These are phyloP conservation scores for Pogonocichla stellata DNA, from an alignment of 2,113 vertebrate species.

Conservation along the genomic window DNA sequence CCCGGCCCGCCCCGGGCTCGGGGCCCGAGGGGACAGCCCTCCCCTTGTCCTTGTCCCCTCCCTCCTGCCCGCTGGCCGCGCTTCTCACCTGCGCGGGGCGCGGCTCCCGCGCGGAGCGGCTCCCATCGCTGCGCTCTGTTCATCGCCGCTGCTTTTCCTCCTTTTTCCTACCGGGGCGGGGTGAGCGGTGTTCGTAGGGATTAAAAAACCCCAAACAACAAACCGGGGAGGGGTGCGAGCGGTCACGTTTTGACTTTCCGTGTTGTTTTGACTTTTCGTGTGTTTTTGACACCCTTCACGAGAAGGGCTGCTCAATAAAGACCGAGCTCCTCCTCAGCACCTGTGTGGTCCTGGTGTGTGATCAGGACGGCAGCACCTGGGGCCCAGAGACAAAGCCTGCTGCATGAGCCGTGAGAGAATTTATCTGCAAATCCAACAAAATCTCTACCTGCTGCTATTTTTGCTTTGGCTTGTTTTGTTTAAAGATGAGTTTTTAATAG, in stretches of 20 bases:
- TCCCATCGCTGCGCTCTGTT: no score
- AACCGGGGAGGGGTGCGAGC: accelerated
- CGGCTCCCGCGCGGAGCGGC: background rate
- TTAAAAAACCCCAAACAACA: background rate
- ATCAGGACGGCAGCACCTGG: background rate
- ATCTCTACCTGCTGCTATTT: background rate
- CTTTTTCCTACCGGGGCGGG: accelerated
- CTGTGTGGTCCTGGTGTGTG: background rate
- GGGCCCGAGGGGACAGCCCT: background rate
- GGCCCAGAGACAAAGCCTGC: background rate
- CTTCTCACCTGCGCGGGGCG: background rate
- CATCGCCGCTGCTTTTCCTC: accelerated
- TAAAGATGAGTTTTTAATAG: background rate
- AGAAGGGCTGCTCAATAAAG: background rate
- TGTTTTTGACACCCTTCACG: background rate
- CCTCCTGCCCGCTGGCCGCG: background rate
- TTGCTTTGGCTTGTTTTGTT: background rate
- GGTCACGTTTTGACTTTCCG: background rate
- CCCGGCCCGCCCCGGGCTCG: background rate
- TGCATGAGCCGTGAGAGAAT: background rate
- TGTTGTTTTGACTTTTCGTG: background rate
- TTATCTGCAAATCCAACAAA: background rate
- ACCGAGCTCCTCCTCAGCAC: background rate
- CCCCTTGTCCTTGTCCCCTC: background rate
- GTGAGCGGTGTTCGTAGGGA: background rate